These are phyloP conservation scores for Apotomis betuletana DNA, from an alignment of 2,888 invertebrate species.

Conservation along the genomic window DNA sequence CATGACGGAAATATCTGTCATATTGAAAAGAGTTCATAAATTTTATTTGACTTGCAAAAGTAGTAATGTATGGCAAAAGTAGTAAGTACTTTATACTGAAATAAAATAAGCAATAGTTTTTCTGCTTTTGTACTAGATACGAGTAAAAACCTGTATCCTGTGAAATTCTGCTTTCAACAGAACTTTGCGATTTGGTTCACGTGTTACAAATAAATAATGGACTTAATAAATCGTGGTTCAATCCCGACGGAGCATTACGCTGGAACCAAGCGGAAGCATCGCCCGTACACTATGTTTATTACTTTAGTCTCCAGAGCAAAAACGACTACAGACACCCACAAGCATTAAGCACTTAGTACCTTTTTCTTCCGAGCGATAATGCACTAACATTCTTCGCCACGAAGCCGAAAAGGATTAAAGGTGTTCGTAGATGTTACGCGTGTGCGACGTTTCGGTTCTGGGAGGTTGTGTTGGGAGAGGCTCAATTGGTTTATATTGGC, in stretches of 20 bases:
- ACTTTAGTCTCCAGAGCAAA: background rate
- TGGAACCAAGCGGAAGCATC: constrained; percentile 40
- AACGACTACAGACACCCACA: background rate
- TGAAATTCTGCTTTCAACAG: background rate
- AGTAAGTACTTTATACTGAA: too few species aligned
- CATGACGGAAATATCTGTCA: too few species aligned
- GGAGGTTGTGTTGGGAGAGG: constrained; percentile 51
- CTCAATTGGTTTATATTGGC: constrained; percentile 78
- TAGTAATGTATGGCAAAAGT: too few species aligned
- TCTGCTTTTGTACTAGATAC: background rate
- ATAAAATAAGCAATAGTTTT: too few species aligned
- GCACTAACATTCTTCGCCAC: constrained; percentile 45
- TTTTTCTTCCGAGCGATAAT: background rate
- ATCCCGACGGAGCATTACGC: constrained; percentile 51
- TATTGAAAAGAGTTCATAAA: too few species aligned
- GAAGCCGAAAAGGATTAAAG: background rate
- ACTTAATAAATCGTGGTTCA: constrained; percentile 52
- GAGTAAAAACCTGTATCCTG: background rate
- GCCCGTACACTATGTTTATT: constrained; percentile 56
- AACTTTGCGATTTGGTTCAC: constrained; percentile 37
- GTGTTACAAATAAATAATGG: constrained; percentile 48
- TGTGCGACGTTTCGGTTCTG: background rate
- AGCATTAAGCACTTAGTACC: background rate
- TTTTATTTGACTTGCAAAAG: too few species aligned
- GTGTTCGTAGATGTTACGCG: background rate